Conservation (phyloP, 2,888 invertebrate genomes). For the Synergus itoensis region DNA sequence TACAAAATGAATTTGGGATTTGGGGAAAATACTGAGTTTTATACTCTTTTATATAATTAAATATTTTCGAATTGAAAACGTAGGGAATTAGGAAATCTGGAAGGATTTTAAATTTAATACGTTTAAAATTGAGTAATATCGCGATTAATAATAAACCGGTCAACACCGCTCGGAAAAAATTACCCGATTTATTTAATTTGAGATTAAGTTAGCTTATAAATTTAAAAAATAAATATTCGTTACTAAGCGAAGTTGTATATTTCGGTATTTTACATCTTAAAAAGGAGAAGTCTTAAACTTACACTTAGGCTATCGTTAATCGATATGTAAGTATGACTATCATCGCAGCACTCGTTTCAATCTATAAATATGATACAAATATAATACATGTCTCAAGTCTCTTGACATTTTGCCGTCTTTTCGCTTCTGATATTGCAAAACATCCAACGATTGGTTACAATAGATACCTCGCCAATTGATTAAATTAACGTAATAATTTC, state of each 20-base stretch:
- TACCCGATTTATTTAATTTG: not conserved
- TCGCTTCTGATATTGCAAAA: conserved; percentile 19
- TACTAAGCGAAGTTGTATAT: conserved; percentile 28
- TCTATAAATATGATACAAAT: conserved; percentile 59
- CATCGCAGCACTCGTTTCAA: conserved; percentile 53
- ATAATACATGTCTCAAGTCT: conserved; percentile 56
- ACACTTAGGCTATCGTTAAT: conserved; percentile 38
- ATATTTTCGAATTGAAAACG: too few relatives aligned
- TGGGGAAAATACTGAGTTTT: too few relatives aligned
- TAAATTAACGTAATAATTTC: not conserved
- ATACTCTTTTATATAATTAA: too few relatives aligned
- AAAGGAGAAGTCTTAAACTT: conserved; percentile 36
- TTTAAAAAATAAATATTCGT: not conserved
- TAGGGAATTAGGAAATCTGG: too few relatives aligned
- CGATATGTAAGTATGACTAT: conserved; percentile 59
- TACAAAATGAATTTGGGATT: too few relatives aligned
- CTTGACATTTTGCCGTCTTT: conserved; percentile 29
- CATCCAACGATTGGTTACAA: conserved; percentile 16
- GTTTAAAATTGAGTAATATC: too few relatives aligned
- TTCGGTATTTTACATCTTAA: conserved; percentile 27
- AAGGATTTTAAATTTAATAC: too few relatives aligned
- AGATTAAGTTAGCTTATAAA: not conserved
- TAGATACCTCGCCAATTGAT: not conserved
- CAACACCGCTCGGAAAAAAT: not conserved
- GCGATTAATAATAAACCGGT: too few relatives aligned